These are phyloP conservation scores for Phocoena phocoena DNA, from an alignment of 2,113 vertebrate genomes.

Conservation along the genomic window DNA sequence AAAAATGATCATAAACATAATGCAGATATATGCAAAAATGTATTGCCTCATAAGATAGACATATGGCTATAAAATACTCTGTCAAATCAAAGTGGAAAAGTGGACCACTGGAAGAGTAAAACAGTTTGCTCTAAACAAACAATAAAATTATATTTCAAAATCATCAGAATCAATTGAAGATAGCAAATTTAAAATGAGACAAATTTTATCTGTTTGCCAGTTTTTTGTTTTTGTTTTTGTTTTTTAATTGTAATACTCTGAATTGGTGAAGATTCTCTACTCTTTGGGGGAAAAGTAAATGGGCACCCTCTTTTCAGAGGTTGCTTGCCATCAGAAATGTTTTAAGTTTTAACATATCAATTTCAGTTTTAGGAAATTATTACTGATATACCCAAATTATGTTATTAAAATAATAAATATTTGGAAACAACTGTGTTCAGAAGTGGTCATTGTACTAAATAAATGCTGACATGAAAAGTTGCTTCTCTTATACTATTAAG, in stretches of 20 bases:
- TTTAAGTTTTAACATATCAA: neutral
- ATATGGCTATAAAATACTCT: neutral
- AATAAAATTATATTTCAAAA: neutral
- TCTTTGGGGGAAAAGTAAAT: neutral
- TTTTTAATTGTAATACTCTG: neutral
- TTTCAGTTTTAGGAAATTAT: neutral
- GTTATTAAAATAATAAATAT: neutral
- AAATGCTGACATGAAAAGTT: neutral
- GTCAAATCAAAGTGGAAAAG: neutral
- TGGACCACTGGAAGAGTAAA: neutral
- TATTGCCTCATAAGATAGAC: neutral
- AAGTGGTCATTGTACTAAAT: neutral
- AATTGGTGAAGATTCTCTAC: neutral
- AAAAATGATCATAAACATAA: neutral
- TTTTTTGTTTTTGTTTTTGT: neutral
- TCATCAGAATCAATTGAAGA: neutral
- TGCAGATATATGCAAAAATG: neutral
- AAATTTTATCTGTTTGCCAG: neutral
- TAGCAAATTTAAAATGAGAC: neutral
- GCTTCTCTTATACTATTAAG: neutral
- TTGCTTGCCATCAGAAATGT: neutral
- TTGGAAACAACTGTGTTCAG: neutral
- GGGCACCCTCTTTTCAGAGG: neutral
- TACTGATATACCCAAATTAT: neutral
- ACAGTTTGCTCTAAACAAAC: neutral